Percentiles rank a stretch among this genome's conserved stretches.
Evolutionary conservation across 2,113 vertebrate species (phyloP).

Genomic region (Asarcornis scutulata): DNA sequence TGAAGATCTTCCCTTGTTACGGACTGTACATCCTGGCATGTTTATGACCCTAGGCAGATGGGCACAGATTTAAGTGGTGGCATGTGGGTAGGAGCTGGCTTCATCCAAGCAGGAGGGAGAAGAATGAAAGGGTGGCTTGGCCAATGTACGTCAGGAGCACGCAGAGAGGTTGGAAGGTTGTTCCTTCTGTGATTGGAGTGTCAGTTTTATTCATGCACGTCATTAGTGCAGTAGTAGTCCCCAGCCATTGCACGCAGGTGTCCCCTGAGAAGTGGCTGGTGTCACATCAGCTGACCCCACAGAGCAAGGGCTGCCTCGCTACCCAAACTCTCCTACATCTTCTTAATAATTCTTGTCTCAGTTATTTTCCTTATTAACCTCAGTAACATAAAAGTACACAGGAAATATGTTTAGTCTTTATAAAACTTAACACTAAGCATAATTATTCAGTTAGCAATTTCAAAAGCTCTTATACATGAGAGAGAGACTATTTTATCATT

Average conservation of each 20-base stretch:
- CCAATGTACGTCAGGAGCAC: accelerated
- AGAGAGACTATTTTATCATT: background rate
- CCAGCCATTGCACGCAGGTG: background rate
- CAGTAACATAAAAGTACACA: background rate
- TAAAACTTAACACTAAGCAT: background rate
- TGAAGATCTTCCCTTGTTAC: background rate
- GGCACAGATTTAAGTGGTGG: background rate
- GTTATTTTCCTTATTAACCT: conserved; percentile 15
- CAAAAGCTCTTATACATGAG: background rate
- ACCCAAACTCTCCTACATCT: background rate
- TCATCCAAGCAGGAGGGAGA: background rate
- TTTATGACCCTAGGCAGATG: background rate
- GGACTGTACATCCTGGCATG: background rate
- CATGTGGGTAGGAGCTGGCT: background rate
- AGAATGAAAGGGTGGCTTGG: background rate
- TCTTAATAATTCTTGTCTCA: background rate
- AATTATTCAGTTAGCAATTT: background rate
- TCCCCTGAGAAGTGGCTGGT: background rate
- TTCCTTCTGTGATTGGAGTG: background rate
- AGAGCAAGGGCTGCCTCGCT: background rate
- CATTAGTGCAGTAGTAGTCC: background rate
- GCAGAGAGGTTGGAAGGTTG: background rate
- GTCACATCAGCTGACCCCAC: background rate
- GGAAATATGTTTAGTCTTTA: background rate
- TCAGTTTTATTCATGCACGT: background rate